Evolutionary conservation across 2,113 vertebrate genomes (phyloP).

Genomic region (Laticauda laticaudata): DNA sequence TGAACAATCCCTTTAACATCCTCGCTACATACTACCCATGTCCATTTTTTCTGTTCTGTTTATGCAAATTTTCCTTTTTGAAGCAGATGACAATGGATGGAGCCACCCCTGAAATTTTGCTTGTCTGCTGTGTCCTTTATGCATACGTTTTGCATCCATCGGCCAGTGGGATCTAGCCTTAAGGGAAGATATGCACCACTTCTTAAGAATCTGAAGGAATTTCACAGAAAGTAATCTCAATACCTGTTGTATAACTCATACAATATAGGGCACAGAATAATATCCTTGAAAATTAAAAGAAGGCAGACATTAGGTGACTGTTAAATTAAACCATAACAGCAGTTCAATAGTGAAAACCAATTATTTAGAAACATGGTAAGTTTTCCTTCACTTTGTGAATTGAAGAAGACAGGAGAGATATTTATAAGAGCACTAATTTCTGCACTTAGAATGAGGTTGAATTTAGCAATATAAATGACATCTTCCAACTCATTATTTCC

Average conservation of each 20-base stretch:
- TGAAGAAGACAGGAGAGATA: background rate
- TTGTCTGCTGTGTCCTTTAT: too few species aligned
- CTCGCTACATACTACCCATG: too few species aligned
- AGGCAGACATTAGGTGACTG: background rate
- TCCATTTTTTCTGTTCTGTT: too few species aligned
- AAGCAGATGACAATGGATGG: too few species aligned
- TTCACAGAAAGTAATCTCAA: background rate
- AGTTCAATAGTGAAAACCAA: background rate
- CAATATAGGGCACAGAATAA: background rate
- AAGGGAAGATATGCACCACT: background rate
- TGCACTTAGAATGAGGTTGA: background rate
- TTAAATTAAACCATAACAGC: background rate
- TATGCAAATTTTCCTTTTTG: too few species aligned
- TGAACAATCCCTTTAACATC: too few species aligned
- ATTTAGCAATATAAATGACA: background rate
- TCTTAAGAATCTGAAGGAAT: background rate
- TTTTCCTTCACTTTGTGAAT: background rate
- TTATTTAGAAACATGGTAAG: background rate
- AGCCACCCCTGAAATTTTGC: too few species aligned
- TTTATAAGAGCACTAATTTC: background rate
- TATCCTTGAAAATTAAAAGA: background rate
- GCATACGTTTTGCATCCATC: too few species aligned
- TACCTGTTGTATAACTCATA: background rate
- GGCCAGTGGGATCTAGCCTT: too few species aligned
- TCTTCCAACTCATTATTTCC: background rate